These are phyloP conservation scores for Merluccius polli DNA, from an alignment of 2,797 vertebrate genomes.

Conservation along the genomic window DNA sequence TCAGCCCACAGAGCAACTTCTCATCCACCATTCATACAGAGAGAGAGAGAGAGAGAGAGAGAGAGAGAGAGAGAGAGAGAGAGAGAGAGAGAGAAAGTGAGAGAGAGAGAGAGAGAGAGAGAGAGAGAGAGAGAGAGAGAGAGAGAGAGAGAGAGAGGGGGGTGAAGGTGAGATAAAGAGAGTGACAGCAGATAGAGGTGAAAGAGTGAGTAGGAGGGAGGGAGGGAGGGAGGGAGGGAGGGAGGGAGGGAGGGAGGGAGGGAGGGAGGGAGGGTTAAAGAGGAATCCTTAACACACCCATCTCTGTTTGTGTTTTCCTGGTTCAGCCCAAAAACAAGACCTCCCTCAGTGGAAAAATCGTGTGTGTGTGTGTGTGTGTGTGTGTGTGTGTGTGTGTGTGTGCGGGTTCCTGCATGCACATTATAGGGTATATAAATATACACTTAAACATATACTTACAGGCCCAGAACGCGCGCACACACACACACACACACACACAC, in stretches of 20 bases:
- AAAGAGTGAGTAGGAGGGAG: not conserved
- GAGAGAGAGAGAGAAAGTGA: conserved; percentile 14
- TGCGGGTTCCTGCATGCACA: not conserved
- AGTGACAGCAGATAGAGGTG: not conserved
- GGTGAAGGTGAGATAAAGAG: conserved; percentile 7
- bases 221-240: not conserved
- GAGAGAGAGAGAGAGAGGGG: not conserved
- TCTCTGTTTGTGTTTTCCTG: conserved; percentile 63
- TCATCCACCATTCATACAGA: conserved; percentile 58
- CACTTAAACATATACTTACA: conserved; percentile 4
- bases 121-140: not conserved
- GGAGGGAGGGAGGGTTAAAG: conserved; percentile 33
- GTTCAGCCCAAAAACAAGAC: conserved; percentile 45
- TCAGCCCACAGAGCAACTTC: conserved; percentile 59
- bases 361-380: not conserved
- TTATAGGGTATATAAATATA: not conserved
- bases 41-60: conserved; percentile 18
- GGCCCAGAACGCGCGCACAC: conserved; percentile 1
- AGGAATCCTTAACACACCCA: conserved; percentile 59
- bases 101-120: not conserved
- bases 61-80: conserved; percentile 13
- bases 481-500: not conserved
- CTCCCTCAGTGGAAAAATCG: conserved; percentile 42
- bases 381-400: not conserved
- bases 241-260: not conserved